phyloP scores from a whole-genome alignment of 2,113 vertebrate genomes.

The Onychostoma macrolepis region DNA sequence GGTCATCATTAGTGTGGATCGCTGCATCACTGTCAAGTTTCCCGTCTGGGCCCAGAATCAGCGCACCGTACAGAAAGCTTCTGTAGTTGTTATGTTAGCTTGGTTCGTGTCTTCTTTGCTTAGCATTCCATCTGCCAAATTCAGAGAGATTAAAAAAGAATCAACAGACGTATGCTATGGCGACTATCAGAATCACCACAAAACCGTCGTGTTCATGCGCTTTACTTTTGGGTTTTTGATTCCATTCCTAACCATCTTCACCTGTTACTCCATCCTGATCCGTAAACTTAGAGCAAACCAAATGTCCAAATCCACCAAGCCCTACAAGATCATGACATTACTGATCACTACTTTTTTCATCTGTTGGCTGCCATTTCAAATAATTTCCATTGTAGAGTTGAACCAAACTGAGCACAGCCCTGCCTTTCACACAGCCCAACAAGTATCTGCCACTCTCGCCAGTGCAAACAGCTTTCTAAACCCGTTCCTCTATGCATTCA shows the following conservation, averaged over 20 bases:
- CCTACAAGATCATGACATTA: constrained; percentile 83
- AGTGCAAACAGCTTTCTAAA: constrained; percentile 86
- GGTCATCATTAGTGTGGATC: constrained; percentile 88
- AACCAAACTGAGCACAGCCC: not conserved
- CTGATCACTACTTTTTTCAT: constrained; percentile 82
- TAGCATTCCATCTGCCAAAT: constrained; percentile 80
- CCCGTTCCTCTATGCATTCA: constrained; percentile 92
- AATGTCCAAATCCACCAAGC: constrained; percentile 77
- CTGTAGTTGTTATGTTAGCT: constrained; percentile 66
- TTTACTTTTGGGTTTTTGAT: constrained; percentile 79
- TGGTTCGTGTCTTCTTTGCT: constrained; percentile 80
- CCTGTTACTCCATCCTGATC: constrained; percentile 80
- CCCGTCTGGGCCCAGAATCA: constrained; percentile 94
- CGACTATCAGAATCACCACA: constrained; percentile 69
- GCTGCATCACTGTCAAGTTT: constrained; percentile 85
- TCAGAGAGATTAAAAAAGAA: constrained; percentile 68
- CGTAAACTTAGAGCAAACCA: constrained; percentile 73
- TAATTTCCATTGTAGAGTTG: constrained; percentile 79
- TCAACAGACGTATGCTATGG: constrained; percentile 76
- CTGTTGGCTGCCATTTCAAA: constrained; percentile 85
- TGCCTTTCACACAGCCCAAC: constrained; percentile 40
- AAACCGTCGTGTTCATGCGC: constrained; percentile 64
- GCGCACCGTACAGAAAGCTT: constrained; percentile 77
- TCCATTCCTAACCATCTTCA: constrained; percentile 78
- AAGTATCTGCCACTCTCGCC: constrained; percentile 57